phyloP scores from a whole-genome alignment of 1,140 invertebrate genomes.

The Anoplolepis gracilipes region DNA sequence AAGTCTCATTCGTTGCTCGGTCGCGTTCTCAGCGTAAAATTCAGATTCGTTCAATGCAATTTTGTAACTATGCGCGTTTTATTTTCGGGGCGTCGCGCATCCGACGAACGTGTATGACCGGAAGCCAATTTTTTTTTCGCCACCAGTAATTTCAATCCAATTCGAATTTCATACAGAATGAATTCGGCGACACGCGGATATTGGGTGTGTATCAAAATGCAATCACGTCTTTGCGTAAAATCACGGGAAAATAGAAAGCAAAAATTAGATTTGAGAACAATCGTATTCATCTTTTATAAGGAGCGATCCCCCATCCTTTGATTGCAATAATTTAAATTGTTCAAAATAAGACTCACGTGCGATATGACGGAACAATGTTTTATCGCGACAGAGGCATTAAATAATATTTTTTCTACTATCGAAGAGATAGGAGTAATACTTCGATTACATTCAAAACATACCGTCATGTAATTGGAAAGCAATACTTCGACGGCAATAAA shows the following conservation, averaged over 20 bases:
- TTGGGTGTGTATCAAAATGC: background rate
- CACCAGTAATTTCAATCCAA: conserved; percentile 35
- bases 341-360: background rate
- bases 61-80: conserved; percentile 32
- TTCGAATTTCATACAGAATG: conserved; percentile 30
- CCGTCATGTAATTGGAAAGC: conserved; percentile 11
- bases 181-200: background rate
- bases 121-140: conserved; percentile 13
- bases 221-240: conserved; percentile 12
- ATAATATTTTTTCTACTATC: background rate
- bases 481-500: conserved; percentile 11
- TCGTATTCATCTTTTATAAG: conserved; percentile 9
- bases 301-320: background rate
- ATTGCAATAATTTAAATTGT: background rate
- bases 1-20: background rate
- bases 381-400: background rate
- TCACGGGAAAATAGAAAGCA: background rate
- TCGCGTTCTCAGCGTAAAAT: background rate
- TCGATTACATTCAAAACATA: background rate
- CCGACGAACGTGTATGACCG: background rate
- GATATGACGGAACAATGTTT: background rate
- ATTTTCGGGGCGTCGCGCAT: background rate
- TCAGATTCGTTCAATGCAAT: background rate
- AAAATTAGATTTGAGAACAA: conserved; percentile 28
- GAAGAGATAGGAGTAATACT: background rate